Evolutionary conservation across 2,797 vertebrate species (phyloP), one percentile per base, ranked within the genome.

Genomic region (Rachycentron canadum): DNA sequence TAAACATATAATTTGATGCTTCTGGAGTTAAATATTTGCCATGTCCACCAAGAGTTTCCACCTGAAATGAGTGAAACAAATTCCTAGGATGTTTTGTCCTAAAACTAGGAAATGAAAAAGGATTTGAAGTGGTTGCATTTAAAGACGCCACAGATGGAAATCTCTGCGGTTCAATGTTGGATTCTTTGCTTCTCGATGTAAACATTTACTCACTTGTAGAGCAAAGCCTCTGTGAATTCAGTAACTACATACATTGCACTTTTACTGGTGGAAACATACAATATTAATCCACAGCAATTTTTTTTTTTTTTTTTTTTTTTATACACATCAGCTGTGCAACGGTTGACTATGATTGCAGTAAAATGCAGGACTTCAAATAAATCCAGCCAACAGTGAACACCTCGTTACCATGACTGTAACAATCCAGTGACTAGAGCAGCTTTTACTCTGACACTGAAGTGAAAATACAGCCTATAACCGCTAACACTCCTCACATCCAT

Each of bases 141-240:
- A 13, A 10, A 7, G 13, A 14, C 17, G 30, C 12, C 17, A 34
- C 43, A 21, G 23, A 55, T 59, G 23, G 36, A 59, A 36, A 71
- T 68, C 5, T 59, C 10, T 1, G 1, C 2, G 13, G 12, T 28
- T 49, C 28, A 21, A 34, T 34, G 17, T 14, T 34, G 47, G 17
- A 55, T 76, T 12, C 10, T 32, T 43, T 34, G 9, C 25, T 47
- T 67, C 65, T 75, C 3, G 45, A 26, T 38, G 41, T 12, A 49
- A 58, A 10, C 50, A 49, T 56, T 69, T 17, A 19, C 49, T 45
- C 13, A n/a, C 23, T 59, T 38, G 19, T n/a, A 23, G 30, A 26
- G 50, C 21, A 36, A 45, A 79, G 34, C 9, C 13, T 57, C 26
- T 25, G 16, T 59, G 3, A 38, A 5, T 50, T 16, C 36, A n/a